Base-by-base conservation (phyloP, 35 echinoderm and acorn worm genomes). In the Eucidaris tribuloides region DNA sequence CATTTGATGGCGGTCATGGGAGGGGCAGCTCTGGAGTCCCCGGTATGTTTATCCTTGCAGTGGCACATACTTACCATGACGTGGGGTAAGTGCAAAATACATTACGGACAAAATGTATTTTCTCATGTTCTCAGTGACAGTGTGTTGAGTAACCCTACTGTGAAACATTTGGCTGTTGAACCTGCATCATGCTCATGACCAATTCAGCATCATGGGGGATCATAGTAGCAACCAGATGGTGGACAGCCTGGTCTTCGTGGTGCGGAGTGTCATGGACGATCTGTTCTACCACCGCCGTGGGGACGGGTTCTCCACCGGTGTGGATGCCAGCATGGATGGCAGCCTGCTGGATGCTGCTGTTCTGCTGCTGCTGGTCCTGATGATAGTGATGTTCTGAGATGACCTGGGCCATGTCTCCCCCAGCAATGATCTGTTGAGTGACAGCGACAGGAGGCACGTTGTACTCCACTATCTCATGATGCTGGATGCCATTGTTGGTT, bases 121-220 rank as follows among this genome's bases (percentile, higher is more conserved):
- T n/a, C n/a, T n/a, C n/a, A n/a, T n/a, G n/a, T n/a, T n/a, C n/a
- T n/a, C n/a, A n/a, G n/a, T n/a, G n/a, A n/a, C n/a, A n/a, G n/a
- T n/a, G n/a, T n/a, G n/a, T n/a, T n/a, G n/a, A n/a, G n/a, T n/a
- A n/a, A n/a, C n/a, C n/a, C n/a, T n/a, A n/a, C n/a, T n/a, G n/a
- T n/a, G n/a, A n/a, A n/a, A n/a, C n/a, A n/a, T n/a, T n/a, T n/a
- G n/a, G n/a, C n/a, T 74, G 68, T 36, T 74, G 68, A 41, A 44
- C 25, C 68, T 74, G 68, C 68, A 74, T 74, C 68, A 74, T 74
- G 41, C 68, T 74, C 68, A 74, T 74, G 36, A 74, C 68, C 68
- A 74, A 11, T 40, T 74, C 68, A 18, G 68, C 68, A 2, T 74
- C 68, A 40, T 74, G 68, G 44, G 68, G 68, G 34, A 74, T 74